These are phyloP conservation scores for Orthonychiurus folsomi DNA, from an alignment of 2,888 invertebrate species.

Conservation along the genomic window DNA sequence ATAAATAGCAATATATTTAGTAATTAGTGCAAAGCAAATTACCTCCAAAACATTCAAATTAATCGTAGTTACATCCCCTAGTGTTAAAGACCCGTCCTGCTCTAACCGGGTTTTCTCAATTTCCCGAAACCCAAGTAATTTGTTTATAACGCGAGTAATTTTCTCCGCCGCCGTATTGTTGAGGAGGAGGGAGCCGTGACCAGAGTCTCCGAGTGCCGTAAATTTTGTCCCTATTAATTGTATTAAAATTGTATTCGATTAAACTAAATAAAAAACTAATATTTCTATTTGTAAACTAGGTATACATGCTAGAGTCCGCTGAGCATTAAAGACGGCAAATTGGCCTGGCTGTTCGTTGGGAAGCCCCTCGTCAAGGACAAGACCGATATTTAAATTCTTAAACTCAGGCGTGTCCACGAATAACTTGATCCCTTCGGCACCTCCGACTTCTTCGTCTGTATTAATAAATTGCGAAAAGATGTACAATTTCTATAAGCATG, in stretches of 20 bases:
- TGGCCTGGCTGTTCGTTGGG: conserved; percentile 56
- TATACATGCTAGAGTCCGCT: conserved; percentile 77
- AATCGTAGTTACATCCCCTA: conserved; percentile 78
- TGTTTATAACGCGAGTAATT: conserved; percentile 60
- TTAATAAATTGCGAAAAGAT: background rate
- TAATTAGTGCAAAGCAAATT: no score
- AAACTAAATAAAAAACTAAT: conserved; percentile 10
- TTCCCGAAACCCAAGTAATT: conserved; percentile 61
- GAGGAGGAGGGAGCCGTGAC: conserved; percentile 75
- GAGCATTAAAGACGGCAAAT: conserved; percentile 62
- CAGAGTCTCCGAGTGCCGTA: conserved; percentile 61
- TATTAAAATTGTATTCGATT: conserved; percentile 5
- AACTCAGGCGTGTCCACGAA: conserved; percentile 69
- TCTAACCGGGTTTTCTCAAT: conserved; percentile 57
- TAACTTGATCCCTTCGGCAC: conserved; percentile 67
- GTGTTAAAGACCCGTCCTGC: conserved; percentile 53
- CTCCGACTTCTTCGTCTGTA: conserved; percentile 84
- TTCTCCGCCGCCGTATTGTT: conserved; percentile 78
- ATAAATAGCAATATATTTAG: no score
- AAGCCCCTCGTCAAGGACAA: conserved; percentile 79
- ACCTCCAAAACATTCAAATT: conserved; percentile 70
- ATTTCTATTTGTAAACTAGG: conserved; percentile 45
- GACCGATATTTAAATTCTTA: conserved; percentile 66
- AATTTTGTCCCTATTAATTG: conserved; percentile 27
- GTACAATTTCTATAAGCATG: background rate